Evolutionary conservation across 2,888 invertebrate genomes (phyloP).

Genomic region (Cheilosia vernalis): DNA sequence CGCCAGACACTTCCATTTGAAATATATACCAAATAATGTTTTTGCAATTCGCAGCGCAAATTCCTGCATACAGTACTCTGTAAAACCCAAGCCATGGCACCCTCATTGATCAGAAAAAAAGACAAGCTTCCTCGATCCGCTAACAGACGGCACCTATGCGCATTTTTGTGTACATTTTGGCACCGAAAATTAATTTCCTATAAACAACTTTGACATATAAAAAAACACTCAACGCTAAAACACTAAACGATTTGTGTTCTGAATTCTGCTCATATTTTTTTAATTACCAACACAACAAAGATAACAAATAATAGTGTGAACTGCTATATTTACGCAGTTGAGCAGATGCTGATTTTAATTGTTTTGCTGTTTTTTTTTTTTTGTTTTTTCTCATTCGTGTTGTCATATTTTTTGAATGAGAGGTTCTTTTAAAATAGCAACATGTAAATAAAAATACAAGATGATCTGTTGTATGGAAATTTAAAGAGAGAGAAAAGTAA

Average conservation of each 20-base stretch:
- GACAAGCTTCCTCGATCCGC: background rate
- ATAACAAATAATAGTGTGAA: background rate
- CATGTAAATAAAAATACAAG: background rate
- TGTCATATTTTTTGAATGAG: background rate
- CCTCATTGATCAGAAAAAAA: background rate
- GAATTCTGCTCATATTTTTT: background rate
- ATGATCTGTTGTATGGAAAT: too few relatives aligned
- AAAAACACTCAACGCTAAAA: background rate
- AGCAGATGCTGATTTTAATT: background rate
- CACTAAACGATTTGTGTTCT: background rate
- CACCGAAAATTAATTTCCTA: slow-evolving; percentile 1
- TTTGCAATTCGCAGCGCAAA: background rate
- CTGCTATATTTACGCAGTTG: background rate
- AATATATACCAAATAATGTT: background rate
- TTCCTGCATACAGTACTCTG: background rate
- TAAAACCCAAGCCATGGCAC: background rate
- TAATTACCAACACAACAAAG: background rate
- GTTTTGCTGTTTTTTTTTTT: background rate
- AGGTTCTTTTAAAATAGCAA: slow-evolving; percentile 13
- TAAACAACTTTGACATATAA: background rate
- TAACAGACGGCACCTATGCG: background rate
- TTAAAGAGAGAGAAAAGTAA: background rate
- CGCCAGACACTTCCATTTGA: background rate
- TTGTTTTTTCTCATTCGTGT: background rate
- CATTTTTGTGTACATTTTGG: background rate